phyloP scores from a whole-genome alignment of 2,797 vertebrate species.

The Borostomias antarcticus region DNA sequence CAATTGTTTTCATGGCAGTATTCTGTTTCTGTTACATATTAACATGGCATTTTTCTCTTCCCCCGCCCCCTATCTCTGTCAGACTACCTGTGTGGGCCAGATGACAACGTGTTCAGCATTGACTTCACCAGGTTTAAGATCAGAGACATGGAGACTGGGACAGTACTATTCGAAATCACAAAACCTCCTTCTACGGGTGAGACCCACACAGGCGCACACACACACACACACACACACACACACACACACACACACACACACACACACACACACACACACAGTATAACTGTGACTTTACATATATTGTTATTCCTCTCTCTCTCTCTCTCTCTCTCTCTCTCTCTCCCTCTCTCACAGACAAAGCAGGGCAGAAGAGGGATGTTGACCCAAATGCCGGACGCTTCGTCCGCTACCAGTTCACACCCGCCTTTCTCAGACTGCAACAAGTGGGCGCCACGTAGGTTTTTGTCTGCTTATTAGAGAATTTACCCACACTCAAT shows the following conservation, averaged over 20 bases:
- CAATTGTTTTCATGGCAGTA: not conserved
- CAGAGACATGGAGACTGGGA: conserved; percentile 12
- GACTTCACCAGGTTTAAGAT: conserved; percentile 98
- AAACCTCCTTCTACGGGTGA: conserved; percentile 73
- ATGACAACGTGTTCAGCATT: conserved; percentile 96
- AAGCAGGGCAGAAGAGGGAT: conserved; percentile 86
- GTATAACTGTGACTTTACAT: not conserved
- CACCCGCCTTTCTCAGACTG: conserved; percentile 91
- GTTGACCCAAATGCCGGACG: conserved; percentile 91
- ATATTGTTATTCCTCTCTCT: conserved; percentile 26
- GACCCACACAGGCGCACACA: no score
- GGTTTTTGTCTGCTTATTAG: conserved; percentile 63
- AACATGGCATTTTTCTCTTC: not conserved
- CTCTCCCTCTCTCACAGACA: conserved; percentile 66
- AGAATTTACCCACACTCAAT: not conserved
- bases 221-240: no score
- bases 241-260: not conserved
- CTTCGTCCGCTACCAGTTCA: conserved; percentile 97
- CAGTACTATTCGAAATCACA: conserved; percentile 87
- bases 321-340: conserved; percentile 41
- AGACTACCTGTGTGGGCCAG: conserved; percentile 95
- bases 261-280: not conserved
- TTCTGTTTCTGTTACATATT: conserved; percentile 2
- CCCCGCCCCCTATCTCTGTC: conserved; percentile 36
- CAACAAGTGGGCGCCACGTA: conserved; percentile 98